Conservation (phyloP, 2,113 vertebrate genomes). For the Mellivora capensis region DNA sequence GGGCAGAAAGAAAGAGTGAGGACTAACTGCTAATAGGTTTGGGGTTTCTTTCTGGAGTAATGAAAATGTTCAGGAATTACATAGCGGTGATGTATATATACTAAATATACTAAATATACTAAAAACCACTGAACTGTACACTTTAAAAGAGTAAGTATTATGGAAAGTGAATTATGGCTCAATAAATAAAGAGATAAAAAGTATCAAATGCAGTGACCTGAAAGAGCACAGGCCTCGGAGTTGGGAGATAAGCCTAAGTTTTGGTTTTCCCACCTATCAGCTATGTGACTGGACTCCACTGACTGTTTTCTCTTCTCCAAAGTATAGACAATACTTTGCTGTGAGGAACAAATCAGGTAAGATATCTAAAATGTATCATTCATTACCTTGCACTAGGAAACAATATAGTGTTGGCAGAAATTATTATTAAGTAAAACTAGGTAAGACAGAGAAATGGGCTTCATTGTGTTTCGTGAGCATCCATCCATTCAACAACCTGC, state of each 20-base stretch:
- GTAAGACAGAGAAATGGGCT: neutral
- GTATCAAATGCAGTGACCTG: neutral
- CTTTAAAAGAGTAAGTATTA: neutral
- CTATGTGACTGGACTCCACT: neutral
- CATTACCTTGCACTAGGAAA: neutral
- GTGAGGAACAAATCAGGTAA: neutral
- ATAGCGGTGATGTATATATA: neutral
- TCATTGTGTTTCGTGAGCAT: neutral
- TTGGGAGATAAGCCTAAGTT: neutral
- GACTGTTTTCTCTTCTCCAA: neutral
- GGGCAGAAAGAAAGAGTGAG: neutral
- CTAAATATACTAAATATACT: too few species aligned
- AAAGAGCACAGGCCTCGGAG: neutral
- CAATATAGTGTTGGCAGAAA: neutral
- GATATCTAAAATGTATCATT: neutral
- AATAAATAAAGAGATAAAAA: neutral
- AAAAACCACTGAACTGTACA: neutral
- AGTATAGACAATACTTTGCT: neutral
- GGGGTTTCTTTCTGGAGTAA: neutral
- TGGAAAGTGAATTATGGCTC: neutral
- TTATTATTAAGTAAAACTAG: neutral
- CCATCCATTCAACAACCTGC: neutral
- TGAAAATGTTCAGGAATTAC: neutral
- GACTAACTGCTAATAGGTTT: neutral
- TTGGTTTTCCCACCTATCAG: neutral